Percentiles rank a stretch among this genome's conserved stretches.
Evolutionary conservation across 2,113 vertebrate species (phyloP).

Genomic region (Lamprotornis superbus): DNA sequence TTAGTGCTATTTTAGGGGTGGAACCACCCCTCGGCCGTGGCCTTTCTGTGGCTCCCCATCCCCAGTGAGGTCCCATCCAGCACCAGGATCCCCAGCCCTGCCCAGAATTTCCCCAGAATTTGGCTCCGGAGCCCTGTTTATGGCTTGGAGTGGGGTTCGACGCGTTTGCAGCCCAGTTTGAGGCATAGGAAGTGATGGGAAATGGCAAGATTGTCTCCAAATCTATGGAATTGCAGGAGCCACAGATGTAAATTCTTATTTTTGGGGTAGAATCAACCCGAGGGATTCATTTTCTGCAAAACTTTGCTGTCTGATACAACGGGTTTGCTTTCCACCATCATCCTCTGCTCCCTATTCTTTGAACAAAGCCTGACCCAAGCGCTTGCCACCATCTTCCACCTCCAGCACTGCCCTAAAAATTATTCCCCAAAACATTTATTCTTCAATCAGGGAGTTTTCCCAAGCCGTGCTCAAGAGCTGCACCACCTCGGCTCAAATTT

Average conservation of each 20-base stretch:
- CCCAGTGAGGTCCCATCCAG: neutral
- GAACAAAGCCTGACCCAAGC: neutral
- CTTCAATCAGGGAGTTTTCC: neutral
- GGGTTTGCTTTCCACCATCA: neutral
- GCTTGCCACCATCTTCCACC: rapidly evolving
- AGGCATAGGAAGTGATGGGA: rapidly evolving
- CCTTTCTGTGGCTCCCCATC: rapidly evolving
- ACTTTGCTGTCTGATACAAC: neutral
- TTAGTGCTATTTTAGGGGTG: no score
- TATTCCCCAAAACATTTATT: neutral
- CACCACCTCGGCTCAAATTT: neutral
- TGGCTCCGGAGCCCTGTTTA: rapidly evolving
- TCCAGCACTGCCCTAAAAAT: neutral
- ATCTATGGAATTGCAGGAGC: rapidly evolving
- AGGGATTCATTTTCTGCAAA: neutral
- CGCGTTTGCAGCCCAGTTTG: rapidly evolving
- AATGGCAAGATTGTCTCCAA: neutral
- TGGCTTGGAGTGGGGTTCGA: no score
- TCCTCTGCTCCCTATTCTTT: rapidly evolving
- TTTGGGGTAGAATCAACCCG: neutral
- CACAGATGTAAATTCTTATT: neutral
- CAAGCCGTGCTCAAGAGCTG: neutral
- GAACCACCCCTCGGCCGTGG: rapidly evolving
- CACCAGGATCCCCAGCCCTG: neutral
- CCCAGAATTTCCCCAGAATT: rapidly evolving